Conservation (phyloP, 2,888 invertebrate species). For the Drosophila subquinaria region DNA sequence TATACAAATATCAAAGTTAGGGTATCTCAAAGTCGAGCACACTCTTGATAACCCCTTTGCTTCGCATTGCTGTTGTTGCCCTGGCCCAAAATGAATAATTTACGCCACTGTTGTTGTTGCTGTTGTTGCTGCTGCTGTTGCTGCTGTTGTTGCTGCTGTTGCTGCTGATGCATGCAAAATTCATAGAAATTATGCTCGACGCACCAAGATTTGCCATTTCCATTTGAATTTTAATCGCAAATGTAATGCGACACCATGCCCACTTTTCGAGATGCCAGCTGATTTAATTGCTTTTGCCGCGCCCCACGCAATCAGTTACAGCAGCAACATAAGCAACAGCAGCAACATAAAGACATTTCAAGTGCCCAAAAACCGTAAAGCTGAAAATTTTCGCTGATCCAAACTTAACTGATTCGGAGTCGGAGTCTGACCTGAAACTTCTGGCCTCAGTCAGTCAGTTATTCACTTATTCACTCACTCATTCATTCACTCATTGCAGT, state of each 20-base stretch:
- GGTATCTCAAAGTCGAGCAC: background rate
- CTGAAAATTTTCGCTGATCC: slow-evolving; percentile 30
- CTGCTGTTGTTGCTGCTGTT: slow-evolving; percentile 29
- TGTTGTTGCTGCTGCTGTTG: slow-evolving; percentile 12
- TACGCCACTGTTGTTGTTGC: slow-evolving; percentile 49
- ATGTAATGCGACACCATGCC: slow-evolving; percentile 50
- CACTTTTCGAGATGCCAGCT: slow-evolving; percentile 43
- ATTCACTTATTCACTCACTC: slow-evolving; percentile 12
- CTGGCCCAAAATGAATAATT: slow-evolving; percentile 76
- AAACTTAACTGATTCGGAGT: slow-evolving; percentile 18
- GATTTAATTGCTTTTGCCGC: slow-evolving; percentile 69
- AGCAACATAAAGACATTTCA: slow-evolving; percentile 37
- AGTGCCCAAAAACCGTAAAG: slow-evolving; percentile 17
- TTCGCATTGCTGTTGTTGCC: slow-evolving; percentile 29
- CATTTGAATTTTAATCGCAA: slow-evolving; percentile 75
- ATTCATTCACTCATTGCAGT: slow-evolving; percentile 10
- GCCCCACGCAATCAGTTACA: slow-evolving; percentile 30
- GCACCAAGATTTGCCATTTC: slow-evolving; percentile 58
- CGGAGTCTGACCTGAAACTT: slow-evolving; percentile 35
- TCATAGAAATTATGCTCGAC: slow-evolving; percentile 69
- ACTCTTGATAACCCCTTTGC: background rate
- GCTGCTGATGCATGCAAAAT: slow-evolving; percentile 75
- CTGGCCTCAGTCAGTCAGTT: slow-evolving; percentile 4
- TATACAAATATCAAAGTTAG: background rate
- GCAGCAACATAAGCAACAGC: slow-evolving; percentile 5